These are phyloP conservation scores for Meles meles DNA, from an alignment of 2,113 vertebrate species.

Conservation along the genomic window DNA sequence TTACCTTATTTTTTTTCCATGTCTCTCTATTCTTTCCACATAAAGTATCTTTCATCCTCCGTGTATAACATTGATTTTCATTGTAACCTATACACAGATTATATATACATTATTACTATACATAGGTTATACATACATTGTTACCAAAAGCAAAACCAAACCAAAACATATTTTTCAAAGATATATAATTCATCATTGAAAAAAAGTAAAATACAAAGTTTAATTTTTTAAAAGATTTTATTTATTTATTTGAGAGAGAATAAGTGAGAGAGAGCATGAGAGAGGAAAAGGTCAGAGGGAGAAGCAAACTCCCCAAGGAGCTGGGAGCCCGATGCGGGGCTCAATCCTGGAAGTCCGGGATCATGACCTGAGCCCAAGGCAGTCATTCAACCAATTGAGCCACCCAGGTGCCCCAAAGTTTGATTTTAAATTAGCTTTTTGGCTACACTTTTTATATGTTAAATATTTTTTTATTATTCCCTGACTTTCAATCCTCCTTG, in stretches of 20 bases:
- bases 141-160: not conserved
- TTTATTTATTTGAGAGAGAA: too few relatives aligned
- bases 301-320: too few relatives aligned
- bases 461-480: not conserved
- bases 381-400: too few relatives aligned
- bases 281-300: too few relatives aligned
- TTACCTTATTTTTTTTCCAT: not conserved
- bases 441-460: not conserved
- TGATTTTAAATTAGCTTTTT: not conserved
- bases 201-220: not conserved
- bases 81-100: not conserved
- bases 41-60: not conserved
- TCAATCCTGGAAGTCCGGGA: too few relatives aligned
- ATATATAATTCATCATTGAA: not conserved
- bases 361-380: too few relatives aligned
- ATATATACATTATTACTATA: not conserved
- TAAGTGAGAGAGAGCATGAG: too few relatives aligned
- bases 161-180: not conserved
- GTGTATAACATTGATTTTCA: not conserved
- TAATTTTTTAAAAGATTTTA: not conserved
- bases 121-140: not conserved
- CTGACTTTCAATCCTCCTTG: not conserved
- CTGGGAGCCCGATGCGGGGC: too few relatives aligned
- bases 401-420: not conserved
- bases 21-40: not conserved